Conservation (phyloP, 2,113 vertebrate species). For the Rhagologus leucostigma region DNA sequence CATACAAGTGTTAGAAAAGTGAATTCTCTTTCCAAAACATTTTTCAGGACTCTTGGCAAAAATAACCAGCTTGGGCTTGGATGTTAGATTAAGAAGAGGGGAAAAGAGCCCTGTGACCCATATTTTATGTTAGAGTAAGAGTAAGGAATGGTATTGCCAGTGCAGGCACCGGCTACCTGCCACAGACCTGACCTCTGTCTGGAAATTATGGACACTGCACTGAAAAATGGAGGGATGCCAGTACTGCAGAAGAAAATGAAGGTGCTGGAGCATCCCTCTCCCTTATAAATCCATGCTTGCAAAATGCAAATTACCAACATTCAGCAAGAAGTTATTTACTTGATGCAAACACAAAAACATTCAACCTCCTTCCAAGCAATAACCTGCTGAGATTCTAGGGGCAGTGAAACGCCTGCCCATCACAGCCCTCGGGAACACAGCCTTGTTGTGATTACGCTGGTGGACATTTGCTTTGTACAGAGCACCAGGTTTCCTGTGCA, state of each 20-base stretch:
- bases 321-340: background rate
- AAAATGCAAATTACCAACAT: background rate
- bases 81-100: background rate
- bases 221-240: background rate
- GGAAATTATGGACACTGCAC: background rate
- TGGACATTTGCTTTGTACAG: background rate
- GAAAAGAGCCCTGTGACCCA: background rate
- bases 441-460: background rate
- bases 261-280: background rate
- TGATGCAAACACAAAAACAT: background rate
- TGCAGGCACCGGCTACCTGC: background rate
- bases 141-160: background rate
- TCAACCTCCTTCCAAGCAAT: background rate
- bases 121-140: background rate
- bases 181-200: background rate
- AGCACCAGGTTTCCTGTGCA: slow-evolving; percentile 16
- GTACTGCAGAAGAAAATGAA: background rate
- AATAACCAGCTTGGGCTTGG: background rate
- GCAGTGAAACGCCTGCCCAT: background rate
- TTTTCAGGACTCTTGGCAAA: background rate
- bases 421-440: background rate
- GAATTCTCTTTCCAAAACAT: background rate
- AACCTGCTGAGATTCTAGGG: background rate
- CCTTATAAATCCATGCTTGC: background rate
- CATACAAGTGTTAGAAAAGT: background rate